Base-by-base conservation (phyloP, 2,113 vertebrate species). In the Siphamia tubifer region DNA sequence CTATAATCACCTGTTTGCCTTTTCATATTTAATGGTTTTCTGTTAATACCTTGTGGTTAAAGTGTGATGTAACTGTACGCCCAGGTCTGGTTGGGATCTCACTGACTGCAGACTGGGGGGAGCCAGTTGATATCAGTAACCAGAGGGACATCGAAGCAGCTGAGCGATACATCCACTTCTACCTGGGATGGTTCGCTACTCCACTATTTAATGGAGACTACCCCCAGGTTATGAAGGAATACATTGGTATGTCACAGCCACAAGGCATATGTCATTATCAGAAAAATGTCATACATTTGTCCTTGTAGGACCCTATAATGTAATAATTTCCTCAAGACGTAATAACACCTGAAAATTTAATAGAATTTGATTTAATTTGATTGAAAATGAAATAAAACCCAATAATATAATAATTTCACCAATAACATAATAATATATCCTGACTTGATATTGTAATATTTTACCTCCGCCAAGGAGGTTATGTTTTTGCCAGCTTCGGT, bases 121-220 rank as follows among this genome's bases (percentile, higher is more conserved):
- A 97, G 9, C 95, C 96, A 0, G 81, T 96, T 51, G 94, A 98
- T 79, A 74, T 93, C 19, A 90, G 85, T 11, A 93, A 88, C 82
- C 92, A 92, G 30, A 81, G 68, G 17, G 94, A 98, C 35, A 77
- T 93, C 0, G 95, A 95, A 1, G 95, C 95, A 15, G 95, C 95
- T 0, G 94, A 98, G 49, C 85, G 95, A 81, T 96, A 94, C 49
- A 87, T 97, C 6, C 94, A 97, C 64, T 98, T 98, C 86, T 93
- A 93, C 69, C 34, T 98, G 77, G 96, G 96, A 38, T 98, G 96
- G 96, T 98, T 97, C 69, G 96, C 95, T 27, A 93, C 94, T 3
- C 95, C 95, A 0, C 81, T 98, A 72, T 98, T 93, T 49, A 89
- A 84, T 5, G 96, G 96, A 53, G 96, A 98, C 85, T 97, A 97